Base-by-base conservation (phyloP, 2,797 vertebrate species). In the Knipowitschia caucasica region DNA sequence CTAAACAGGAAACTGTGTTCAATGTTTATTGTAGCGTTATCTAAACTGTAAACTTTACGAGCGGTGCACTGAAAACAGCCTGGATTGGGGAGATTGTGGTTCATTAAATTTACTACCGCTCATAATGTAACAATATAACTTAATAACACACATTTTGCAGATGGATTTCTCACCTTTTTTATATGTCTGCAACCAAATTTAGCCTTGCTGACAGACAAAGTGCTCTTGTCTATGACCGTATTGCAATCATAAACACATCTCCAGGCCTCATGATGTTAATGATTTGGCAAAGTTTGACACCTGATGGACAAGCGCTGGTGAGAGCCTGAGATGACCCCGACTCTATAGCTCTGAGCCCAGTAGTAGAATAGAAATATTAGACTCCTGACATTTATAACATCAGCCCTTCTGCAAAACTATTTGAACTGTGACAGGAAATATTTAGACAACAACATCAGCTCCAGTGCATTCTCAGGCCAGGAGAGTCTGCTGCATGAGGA, bases 401-500 rank as follows among this genome's bases (percentile, higher is more conserved):
- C 68, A 57, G 73, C 59, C 56, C 46, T 79, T 59, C 86, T 87
- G 82, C 60, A 75, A 75, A 89, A 84, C 67, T 78, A 60, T 67
- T 89, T 71, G 86, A 77, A 75, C 62, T 71, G 69, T 78, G 73
- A 81, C 75, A 82, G 77, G 74, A 88, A 87, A 82, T 88, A 83
- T 89, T 89, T 83, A 85, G 76, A 86, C 72, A 88, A 79, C 76
- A 72, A 63, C 62, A 73, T 82, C 74, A 67, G 62, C 57, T 53
- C 67, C 65, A 81, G 56, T 79, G 70, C 75, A 70, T 77, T 84
- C 69, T 49, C 53, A 46, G 67, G 78, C 52, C 67, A 69, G 73
- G 69, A 68, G 73, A 61, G 76, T 77, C 44, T 59, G 75, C 79
- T 54, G 56, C 67, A 17, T 52, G 26, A 21, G 55, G 51, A 75